Base-by-base conservation (phyloP, 2,113 vertebrate species). In the Microtus ochrogaster region DNA sequence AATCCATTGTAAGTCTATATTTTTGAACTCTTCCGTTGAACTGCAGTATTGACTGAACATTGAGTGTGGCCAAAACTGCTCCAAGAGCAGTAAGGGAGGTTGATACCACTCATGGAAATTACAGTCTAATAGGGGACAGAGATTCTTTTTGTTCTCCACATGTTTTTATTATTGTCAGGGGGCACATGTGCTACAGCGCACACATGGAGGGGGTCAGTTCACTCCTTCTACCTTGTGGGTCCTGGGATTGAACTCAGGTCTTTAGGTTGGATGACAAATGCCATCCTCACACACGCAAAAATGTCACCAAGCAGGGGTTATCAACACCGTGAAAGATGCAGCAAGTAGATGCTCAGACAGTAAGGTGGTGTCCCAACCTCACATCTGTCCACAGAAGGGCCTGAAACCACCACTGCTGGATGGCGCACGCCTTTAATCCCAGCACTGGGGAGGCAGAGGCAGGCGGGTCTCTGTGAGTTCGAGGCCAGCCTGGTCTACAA, bases 51-150 rank as follows among this genome's bases (percentile, higher is more conserved):
- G 22, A 19, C 1, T 1, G 47, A 28, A 74, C 6, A 2, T 2
- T 2, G 33, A 41, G 8, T 26, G 36, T 17, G 7, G 44, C 26
- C 58, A 39, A 55, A 3, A 41, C 3, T 26, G 13, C 5, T 36
- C 73, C 36, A 2, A 19, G 84, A 33, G 52, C 4, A 16, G 44
- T 0, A 3, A 70, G 52, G 0, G 2, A 66, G 22, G 41, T 41
- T 13, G n/a, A 78, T 11, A 39, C 1, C 8, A 2, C 39, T 76
- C 65, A 7, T 3, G 22, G 87, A 81, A 61, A 61, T 44, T 10
- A 36, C 16, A 11, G 0, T 91, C 84, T 33, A 33, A 3, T 0
- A 13, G 52, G 3, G 3, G 39, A 9, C 76, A 84, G 26, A 77
- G 30, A 73, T 22, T 52, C 41, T 7, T 49, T 68, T 47, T 36